Conservation (phyloP, 2,797 vertebrate genomes). For the Lepilemur septentrionalis region DNA sequence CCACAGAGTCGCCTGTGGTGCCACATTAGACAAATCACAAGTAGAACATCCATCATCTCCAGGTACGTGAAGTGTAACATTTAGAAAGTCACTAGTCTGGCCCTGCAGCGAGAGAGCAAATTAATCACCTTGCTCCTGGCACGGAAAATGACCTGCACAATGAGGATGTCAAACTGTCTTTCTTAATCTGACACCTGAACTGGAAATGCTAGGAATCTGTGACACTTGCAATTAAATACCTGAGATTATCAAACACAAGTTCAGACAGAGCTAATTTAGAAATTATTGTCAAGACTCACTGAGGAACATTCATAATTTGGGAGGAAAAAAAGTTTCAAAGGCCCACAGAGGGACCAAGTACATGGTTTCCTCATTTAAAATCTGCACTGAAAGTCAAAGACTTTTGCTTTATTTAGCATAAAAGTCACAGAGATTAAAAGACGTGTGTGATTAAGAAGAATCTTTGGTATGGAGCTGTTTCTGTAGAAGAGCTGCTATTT, state of each 20-base stretch:
- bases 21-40: not conserved
- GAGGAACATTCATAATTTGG: slow-evolving; percentile 18
- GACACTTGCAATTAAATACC: slow-evolving; percentile 51
- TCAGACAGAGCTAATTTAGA: slow-evolving; percentile 68
- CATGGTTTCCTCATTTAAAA: slow-evolving; percentile 17
- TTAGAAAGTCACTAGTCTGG: not conserved
- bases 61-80: not conserved
- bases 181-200: slow-evolving; percentile 33
- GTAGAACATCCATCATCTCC: not conserved
- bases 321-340: not conserved
- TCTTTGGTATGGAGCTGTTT: not conserved
- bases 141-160: not conserved
- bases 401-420: slow-evolving; percentile 20
- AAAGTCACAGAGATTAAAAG: not conserved
- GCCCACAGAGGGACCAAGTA: not conserved
- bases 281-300: slow-evolving; percentile 57
- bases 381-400: not conserved
- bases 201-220: slow-evolving; percentile 56
- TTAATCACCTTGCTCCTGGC: slow-evolving; percentile 45
- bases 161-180: slow-evolving; percentile 39
- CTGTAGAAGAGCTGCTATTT: not conserved
- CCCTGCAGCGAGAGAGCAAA: not conserved
- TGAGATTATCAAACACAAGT: slow-evolving; percentile 49
- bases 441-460: not conserved
- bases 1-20: too few relatives aligned